phyloP scores from a whole-genome alignment of 2,888 invertebrate species.

The Macrosiphum euphorbiae region DNA sequence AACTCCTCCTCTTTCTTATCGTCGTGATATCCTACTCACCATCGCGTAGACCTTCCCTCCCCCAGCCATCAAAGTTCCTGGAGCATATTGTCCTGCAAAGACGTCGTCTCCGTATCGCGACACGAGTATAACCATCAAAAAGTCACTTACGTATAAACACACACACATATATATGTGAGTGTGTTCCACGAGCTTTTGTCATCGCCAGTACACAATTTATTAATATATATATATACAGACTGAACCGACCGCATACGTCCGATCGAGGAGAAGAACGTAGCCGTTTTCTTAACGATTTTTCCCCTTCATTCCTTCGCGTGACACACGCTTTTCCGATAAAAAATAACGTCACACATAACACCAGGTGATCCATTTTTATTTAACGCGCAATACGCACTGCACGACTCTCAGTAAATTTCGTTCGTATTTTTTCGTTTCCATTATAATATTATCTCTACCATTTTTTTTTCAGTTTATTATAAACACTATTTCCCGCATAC shows the following conservation, averaged over 20 bases:
- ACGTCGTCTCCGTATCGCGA: not conserved
- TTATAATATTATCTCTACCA: not conserved
- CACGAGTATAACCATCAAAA: not conserved
- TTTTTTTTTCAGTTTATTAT: not conserved
- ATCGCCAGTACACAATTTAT: not conserved
- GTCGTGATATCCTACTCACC: not conserved
- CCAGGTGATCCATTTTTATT: conserved; percentile 16
- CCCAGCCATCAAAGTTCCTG: not conserved
- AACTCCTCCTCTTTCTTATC: not conserved
- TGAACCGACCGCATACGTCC: not conserved
- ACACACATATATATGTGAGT: not conserved
- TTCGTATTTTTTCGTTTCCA: not conserved
- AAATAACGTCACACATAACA: not conserved
- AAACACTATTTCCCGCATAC: not conserved
- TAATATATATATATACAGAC: not conserved
- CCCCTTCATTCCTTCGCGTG: not conserved
- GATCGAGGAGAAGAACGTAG: not conserved
- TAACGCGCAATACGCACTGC: not conserved
- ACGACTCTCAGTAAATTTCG: not conserved
- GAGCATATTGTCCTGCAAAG: not conserved
- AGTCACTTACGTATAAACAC: not conserved
- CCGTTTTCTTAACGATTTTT: not conserved
- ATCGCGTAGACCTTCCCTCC: not conserved
- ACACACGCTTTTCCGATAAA: not conserved
- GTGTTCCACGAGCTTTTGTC: not conserved